Base-by-base conservation (phyloP, 1,140 invertebrate genomes). In the Aphaenogaster rudis region DNA sequence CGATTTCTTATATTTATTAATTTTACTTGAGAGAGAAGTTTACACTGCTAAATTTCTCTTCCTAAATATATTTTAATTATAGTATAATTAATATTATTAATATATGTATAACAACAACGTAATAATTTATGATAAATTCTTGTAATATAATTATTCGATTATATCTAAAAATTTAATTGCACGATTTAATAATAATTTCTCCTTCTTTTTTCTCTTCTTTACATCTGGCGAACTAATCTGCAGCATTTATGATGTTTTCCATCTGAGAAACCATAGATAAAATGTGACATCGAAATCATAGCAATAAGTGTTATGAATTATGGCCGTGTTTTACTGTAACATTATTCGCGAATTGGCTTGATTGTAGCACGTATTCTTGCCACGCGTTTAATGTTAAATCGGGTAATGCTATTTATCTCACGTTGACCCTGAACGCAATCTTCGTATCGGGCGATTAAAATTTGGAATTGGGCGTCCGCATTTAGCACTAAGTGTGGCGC, bases 381-480 rank as follows among this genome's bases (percentile, higher is more conserved):
- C 28, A 78, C 28, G 28, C 28, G 5, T 80, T 67, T 80, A 69
- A 39, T 17, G n/a, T 52, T 67, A 69, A 80, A 71, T 71, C 36
- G 67, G 36, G 5, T 71, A 39, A 80, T 69, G 64, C 48, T 80
- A 80, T 80, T 80, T 80, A 69, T 81, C 48, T 42, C 48, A 81
- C 21, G 36, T 81, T 81, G 21, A 81, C 50, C 64, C 64, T 54
- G 78, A 80, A 54, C 21, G 63, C 66, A 42, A 81, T 81, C 50
- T 42, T 69, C 48, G 64, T 81, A 71, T 71, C 21, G 76, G 57
- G 8, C 42, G n/a, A 81, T 81, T 71, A 81, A 81, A 81, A 71
- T 81, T 81, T 52, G 36, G 64, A 81, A 81, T 81, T 42, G 78
- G 66, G 15, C 39, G 48, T 69, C 48, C 21, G 36, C 36, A 81